These are phyloP conservation scores for Autographa pulchrina DNA, from an alignment of 2,888 invertebrate species.

Conservation along the genomic window DNA sequence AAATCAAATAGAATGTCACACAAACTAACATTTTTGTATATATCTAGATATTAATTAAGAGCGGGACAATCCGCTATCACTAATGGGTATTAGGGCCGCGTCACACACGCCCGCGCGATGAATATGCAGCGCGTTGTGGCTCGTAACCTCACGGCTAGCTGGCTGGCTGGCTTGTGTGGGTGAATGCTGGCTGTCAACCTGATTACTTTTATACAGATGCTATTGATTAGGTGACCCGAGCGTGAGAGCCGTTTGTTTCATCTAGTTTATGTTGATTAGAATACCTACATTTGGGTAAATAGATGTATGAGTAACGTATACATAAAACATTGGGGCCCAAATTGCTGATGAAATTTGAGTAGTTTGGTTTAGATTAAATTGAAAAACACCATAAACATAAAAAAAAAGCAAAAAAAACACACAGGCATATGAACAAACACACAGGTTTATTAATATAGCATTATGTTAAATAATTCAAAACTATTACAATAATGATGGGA, in stretches of 20 bases:
- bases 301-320: no score
- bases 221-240: conserved; percentile 32
- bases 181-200: conserved; percentile 24
- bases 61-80: conserved; percentile 38
- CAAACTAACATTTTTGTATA: conserved; percentile 16
- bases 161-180: conserved; percentile 15
- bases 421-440: no score
- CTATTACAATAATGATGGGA: no score
- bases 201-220: conserved; percentile 20
- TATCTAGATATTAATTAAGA: conserved; percentile 47
- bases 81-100: conserved; percentile 49
- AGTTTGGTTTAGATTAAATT: no score
- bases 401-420: no score
- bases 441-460: no score
- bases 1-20: not conserved
- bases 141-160: not conserved
- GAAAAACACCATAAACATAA: no score
- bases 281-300: not conserved
- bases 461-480: no score
- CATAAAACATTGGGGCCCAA: no score
- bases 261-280: not conserved
- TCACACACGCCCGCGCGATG: conserved; percentile 45
- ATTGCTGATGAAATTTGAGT: no score
- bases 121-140: conserved; percentile 50
- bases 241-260: not conserved